These are phyloP conservation scores for Crepidodera aurea DNA, from an alignment of 2,888 invertebrate species.

Conservation along the genomic window DNA sequence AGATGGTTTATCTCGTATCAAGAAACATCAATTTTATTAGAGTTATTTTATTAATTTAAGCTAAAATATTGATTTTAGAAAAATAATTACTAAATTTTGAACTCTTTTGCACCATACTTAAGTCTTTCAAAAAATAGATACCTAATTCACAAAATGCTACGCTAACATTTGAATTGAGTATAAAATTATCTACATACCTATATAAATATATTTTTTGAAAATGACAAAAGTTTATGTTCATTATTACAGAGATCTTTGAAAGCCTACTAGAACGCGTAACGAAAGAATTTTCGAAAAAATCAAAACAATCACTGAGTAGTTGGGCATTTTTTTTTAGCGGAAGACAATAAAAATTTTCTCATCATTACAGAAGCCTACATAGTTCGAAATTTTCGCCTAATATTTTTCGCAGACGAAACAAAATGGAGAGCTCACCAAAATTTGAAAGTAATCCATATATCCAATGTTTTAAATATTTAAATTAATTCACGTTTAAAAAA, in stretches of 20 bases:
- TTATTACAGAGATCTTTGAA: constrained; percentile 60
- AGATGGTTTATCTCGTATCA: no score
- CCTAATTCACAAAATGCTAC: constrained; percentile 28
- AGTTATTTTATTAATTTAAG: no score
- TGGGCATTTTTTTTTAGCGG: constrained; percentile 39
- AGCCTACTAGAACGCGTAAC: constrained; percentile 47
- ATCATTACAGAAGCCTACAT: constrained; percentile 4
- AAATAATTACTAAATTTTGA: constrained; percentile 4
- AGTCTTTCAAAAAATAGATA: constrained; percentile 31
- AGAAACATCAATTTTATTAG: no score
- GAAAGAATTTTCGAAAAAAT: constrained; percentile 23
- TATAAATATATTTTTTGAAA: constrained; percentile 50
- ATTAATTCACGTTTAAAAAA: no score
- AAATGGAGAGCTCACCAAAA: neutral
- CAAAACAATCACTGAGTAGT: constrained; percentile 23
- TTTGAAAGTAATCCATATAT: neutral
- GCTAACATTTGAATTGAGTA: constrained; percentile 50
- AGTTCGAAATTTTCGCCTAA: constrained; percentile 7
- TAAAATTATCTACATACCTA: constrained; percentile 59
- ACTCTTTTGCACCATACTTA: constrained; percentile 19
- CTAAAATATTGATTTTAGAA: no score
- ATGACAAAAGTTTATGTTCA: constrained; percentile 55
- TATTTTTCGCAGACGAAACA: neutral
- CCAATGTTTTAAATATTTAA: no score
- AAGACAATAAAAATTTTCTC: constrained; percentile 42